Evolutionary conservation across 2,797 vertebrate species (phyloP).

Genomic region (Dendrocincla fuliginosa): DNA sequence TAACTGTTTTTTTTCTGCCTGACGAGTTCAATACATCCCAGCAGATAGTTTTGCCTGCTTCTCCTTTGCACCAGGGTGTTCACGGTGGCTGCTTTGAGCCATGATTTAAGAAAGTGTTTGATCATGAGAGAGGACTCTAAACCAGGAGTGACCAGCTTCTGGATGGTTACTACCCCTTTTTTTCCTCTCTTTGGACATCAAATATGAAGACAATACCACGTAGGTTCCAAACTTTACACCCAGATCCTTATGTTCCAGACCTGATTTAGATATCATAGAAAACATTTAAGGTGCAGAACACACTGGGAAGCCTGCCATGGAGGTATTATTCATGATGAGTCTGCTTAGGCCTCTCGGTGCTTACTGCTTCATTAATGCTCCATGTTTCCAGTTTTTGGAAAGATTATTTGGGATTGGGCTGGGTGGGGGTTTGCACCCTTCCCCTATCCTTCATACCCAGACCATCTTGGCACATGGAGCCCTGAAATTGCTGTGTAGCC

Average conservation of each 20-base stretch:
- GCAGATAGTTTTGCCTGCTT: neutral
- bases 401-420: neutral
- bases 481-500: neutral
- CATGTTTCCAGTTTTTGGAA: neutral
- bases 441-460: neutral
- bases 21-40: rapidly evolving
- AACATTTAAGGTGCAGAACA: neutral
- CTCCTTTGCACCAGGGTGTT: neutral
- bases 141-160: neutral
- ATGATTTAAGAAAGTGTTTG: neutral
- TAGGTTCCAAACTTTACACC: neutral
- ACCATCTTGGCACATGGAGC: neutral
- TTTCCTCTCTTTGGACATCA: neutral
- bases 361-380: neutral
- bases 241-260: neutral
- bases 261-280: neutral
- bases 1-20: neutral
- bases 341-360: neutral
- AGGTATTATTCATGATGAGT: neutral
- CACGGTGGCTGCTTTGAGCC: neutral
- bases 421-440: neutral
- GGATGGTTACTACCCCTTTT: neutral
- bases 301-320: neutral
- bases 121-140: neutral
- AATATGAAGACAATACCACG: rapidly evolving